Evolutionary conservation across 2,113 vertebrate species (phyloP), one percentile per base, ranked within the genome.

Genomic region (Turnix velox): DNA sequence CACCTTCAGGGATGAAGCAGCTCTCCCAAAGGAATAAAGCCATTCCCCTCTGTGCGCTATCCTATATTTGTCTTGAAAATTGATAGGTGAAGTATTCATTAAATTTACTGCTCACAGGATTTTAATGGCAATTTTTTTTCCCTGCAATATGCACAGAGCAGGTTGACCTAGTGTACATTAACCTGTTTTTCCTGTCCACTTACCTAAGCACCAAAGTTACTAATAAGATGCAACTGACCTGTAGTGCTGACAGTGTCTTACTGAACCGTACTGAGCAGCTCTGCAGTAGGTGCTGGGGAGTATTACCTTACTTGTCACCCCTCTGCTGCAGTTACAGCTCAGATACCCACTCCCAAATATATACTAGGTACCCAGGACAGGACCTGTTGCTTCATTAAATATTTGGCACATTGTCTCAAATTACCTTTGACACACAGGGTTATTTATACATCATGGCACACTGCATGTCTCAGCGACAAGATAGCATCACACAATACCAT

Each of bases 391-490:
- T 66, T 59, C 63, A 67, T 61, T 31, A 83, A 83, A 52, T 74
- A 74, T 59, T 51, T 88, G 88, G 76, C 72, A 67, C 57, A 3
- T 10, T 76, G 74, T 89, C 82, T 82, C 74, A 42, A 67, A 31
- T 52, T 43, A 48, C 75, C 72, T 74, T 42, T 80, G 82, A 48
- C 79, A 90, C 35, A 22, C 18, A 46, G 61, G 6, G 83, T 62
- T 92, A 94, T 87, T 93, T 86, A 73, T 62, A 88, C 31, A 45
- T 18, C 5, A 2, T 1, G 33, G 81, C 87, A 92, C 67, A 57
- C 0, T 2, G 75, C 42, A 18, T 40, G 86, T 35, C 68, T 31
- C 55, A 61, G 68, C 2, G 4, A 54, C 86, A 78, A 67, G 78
- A 80, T 2, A 77, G 81, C 82, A 74, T 77, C 90, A 23, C 58